Evolutionary conservation across 1,140 invertebrate species (phyloP).

Genomic region (Aphaenogaster ashmeadi): DNA sequence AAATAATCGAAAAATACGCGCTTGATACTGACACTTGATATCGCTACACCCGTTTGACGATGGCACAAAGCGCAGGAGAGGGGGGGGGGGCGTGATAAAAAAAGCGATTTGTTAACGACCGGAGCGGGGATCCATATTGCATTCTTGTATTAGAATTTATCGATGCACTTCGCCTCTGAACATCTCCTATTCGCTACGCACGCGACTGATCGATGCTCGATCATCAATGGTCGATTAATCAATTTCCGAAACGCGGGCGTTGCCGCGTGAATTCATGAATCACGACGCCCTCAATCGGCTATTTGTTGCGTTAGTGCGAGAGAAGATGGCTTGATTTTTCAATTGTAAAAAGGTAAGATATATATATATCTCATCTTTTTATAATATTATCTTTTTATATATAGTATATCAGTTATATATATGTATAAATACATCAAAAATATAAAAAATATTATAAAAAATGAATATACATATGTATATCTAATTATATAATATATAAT

Average conservation of each 20-base stretch:
- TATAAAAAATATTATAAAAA: too few relatives aligned
- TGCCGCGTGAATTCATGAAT: constrained; percentile 4
- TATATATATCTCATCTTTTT: too few relatives aligned
- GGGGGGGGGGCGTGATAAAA: constrained; percentile 3
- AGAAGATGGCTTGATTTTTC: not conserved
- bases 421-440: too few relatives aligned
- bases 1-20: not conserved
- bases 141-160: not conserved
- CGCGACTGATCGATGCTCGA: not conserved
- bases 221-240: constrained; percentile 33
- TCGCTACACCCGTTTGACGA: not conserved
- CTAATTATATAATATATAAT: too few relatives aligned
- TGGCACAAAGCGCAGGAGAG: not conserved
- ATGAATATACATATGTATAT: too few relatives aligned
- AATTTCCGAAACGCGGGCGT: constrained; percentile 39
- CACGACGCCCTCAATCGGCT: not conserved
- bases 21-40: not conserved
- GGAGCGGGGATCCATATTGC: not conserved
- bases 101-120: constrained; percentile 3
- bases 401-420: too few relatives aligned
- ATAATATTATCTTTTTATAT: too few relatives aligned
- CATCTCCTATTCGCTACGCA: not conserved
- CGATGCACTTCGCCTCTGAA: not conserved
- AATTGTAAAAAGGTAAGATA: not conserved
- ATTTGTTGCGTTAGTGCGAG: not conserved